Evolutionary conservation across 2,113 vertebrate genomes (phyloP).

Genomic region (Terrapene triunguis): DNA sequence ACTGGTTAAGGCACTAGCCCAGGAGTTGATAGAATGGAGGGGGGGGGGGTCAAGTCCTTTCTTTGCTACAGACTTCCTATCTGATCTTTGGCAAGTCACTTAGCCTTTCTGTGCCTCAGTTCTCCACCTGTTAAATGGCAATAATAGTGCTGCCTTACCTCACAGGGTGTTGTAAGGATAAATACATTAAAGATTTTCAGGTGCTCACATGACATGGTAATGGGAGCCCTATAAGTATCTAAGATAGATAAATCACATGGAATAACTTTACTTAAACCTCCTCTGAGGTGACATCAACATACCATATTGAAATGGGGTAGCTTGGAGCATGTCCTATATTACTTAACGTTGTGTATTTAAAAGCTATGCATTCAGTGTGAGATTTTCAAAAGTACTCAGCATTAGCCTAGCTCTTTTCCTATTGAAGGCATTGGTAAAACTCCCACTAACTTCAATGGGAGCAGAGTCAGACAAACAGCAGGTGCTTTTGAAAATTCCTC

Average conservation of each 20-base stretch:
- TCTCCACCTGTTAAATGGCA: not conserved
- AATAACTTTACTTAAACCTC: not conserved
- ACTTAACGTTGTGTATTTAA: not conserved
- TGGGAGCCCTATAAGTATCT: not conserved
- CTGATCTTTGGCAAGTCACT: not conserved
- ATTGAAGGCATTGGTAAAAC: not conserved
- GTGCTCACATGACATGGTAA: not conserved
- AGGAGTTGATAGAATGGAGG: not conserved
- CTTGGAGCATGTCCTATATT: not conserved
- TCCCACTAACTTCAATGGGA: not conserved
- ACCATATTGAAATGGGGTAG: not conserved
- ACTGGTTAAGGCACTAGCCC: not conserved
- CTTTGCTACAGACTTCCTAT: not conserved
- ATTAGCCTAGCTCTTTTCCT: not conserved
- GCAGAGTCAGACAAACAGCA: not conserved
- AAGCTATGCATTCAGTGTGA: not conserved
- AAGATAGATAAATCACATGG: not conserved
- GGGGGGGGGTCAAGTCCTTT: not conserved
- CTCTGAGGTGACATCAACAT: not conserved
- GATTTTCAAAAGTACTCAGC: not conserved
- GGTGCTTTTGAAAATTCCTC: not conserved
- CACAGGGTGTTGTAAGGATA: not conserved
- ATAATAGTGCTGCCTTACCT: not conserved
- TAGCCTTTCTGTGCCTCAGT: not conserved
- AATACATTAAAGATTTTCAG: not conserved